Evolutionary conservation across 2,888 invertebrate genomes (phyloP), one percentile per base, ranked within the genome.

Genomic region (Rotaria magnacalcarata): DNA sequence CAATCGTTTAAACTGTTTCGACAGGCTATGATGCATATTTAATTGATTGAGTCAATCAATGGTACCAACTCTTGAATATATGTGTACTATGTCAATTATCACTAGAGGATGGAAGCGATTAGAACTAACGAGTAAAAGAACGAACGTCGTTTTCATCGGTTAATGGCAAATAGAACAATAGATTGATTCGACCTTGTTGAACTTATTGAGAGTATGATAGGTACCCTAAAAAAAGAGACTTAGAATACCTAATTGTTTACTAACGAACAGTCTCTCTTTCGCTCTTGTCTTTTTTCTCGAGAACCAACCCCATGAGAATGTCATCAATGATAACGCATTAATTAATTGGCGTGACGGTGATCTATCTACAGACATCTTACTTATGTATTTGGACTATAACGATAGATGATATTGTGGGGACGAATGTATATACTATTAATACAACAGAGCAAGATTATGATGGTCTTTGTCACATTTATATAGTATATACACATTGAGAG

Each of bases 21-120:
- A 67, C 34, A 67, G 34, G 27, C 67, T 34, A 34, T 67, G 67
- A 67, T 34, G 67, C 67, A 67, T 27, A 34, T 67, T 67, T 67
- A 67, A 67, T 67, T 67, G 67, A 67, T 67, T 67, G 34, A 67
- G 67, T 67, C 67, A 67, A 67, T 67, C 67, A 67, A 67, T 34
- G 34, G 34, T 67, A 34, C 34, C 14, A 67, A 67, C 34, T 67
- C 67, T 67, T 67, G 19, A 34, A 41, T 67, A 67, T 27, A 41
- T 4, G 6, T 67, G 16, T 67, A 67, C 67, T 67, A 16, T 67
- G 67, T 67, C 67, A 67, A 34, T 67, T 67, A 67, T 67, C 67
- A 67, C 34, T 67, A 41, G 6, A 67, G 67, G 34, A 67, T 67
- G 67, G 67, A 5, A 34, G 5, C 16, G 16, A 34, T 34, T 19